phyloP scores from a whole-genome alignment of 92 coral and sea anemone genomes.

The Siderastrea radians region DNA sequence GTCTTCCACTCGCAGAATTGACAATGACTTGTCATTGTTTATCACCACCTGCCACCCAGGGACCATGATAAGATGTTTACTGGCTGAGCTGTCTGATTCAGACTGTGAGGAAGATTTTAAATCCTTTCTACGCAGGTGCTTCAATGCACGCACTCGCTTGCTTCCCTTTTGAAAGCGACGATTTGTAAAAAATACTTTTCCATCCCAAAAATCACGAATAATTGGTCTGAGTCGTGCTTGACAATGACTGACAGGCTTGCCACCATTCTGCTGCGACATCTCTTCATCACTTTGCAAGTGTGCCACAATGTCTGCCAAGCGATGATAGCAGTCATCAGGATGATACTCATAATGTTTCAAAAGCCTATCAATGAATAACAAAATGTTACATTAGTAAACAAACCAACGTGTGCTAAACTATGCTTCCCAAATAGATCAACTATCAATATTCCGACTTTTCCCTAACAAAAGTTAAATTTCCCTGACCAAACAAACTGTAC shows the following conservation, averaged over 20 bases:
- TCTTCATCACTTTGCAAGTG: neutral
- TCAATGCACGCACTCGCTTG: neutral
- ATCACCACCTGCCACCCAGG: constrained; percentile 8
- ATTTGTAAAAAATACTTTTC: neutral
- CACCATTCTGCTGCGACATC: neutral
- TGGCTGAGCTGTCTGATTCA: neutral
- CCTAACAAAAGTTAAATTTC: too few relatives aligned
- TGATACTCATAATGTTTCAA: neutral
- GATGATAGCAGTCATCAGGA: neutral
- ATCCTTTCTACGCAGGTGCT: neutral
- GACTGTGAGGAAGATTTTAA: neutral
- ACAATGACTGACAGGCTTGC: neutral
- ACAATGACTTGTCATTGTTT: constrained; percentile 6
- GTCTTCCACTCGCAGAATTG: constrained; percentile 2
- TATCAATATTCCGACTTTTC: too few relatives aligned
- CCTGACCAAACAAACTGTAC: too few relatives aligned
- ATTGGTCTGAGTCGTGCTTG: neutral
- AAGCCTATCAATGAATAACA: neutral
- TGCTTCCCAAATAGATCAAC: neutral
- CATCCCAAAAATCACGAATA: neutral
- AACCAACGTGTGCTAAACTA: neutral
- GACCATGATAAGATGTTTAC: neutral
- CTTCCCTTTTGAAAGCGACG: neutral
- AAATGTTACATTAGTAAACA: neutral
- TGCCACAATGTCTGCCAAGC: neutral